A percentile compares a stretch with the other conserved stretches of the same genome.
These are phyloP conservation scores for Arion vulgaris DNA, from an alignment of 1,140 invertebrate genomes.

Conservation along the genomic window DNA sequence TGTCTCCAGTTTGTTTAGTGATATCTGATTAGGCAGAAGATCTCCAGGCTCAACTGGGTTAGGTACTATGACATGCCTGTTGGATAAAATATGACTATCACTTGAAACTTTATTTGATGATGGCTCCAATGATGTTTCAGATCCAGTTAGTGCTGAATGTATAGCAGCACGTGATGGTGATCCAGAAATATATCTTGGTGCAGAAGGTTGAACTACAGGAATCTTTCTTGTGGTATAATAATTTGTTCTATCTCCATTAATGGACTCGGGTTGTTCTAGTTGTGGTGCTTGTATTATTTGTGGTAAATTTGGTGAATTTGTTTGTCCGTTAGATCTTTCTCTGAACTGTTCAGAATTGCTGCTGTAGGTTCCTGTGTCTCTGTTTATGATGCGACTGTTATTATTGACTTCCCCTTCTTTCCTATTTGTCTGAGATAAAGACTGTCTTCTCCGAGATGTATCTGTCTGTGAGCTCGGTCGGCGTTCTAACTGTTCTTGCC, in stretches of 20 bases:
- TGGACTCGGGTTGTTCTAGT: not conserved
- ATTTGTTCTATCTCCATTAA: not conserved
- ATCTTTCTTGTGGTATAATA: not conserved
- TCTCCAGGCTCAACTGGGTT: conserved; percentile 29
- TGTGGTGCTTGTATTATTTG: not conserved
- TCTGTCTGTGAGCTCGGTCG: not conserved
- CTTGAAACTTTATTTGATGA: not conserved
- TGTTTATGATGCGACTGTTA: not conserved
- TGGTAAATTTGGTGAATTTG: not conserved
- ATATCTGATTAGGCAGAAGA: not conserved
- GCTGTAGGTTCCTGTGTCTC: not conserved
- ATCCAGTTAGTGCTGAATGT: not conserved
- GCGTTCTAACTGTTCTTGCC: not conserved
- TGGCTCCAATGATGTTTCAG: not conserved
- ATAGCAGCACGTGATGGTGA: not conserved
- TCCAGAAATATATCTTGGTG: not conserved
- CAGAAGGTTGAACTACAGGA: not conserved
- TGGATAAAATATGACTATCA: not conserved
- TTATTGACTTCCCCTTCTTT: not conserved
- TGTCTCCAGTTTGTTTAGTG: not conserved
- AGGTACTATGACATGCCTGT: not conserved
- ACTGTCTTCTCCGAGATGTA: not conserved
- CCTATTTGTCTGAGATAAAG: not conserved
- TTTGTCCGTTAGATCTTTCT: not conserved
- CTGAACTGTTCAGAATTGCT: not conserved